phyloP scores from a whole-genome alignment of 2,888 invertebrate species.

The Gastrophysa polygoni region DNA sequence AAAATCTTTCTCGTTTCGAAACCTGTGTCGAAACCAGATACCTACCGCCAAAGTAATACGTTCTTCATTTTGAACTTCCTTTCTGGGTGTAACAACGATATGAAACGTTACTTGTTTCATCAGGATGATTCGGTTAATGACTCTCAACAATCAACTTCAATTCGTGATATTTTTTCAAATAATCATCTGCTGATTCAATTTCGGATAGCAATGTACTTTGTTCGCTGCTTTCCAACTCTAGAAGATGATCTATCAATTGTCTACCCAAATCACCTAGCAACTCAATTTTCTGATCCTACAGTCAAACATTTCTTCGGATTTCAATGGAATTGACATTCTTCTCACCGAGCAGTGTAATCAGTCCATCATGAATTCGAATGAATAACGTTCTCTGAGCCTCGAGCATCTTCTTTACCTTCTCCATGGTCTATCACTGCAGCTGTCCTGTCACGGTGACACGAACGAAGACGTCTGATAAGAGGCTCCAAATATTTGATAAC shows the following conservation, averaged over 20 bases:
- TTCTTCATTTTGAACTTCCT: conserved; percentile 2
- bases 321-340: not conserved
- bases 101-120: not conserved
- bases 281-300: not conserved
- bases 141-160: not conserved
- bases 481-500: too few species aligned
- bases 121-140: not conserved
- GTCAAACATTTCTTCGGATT: not conserved
- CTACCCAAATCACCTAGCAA: not conserved
- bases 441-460: not conserved
- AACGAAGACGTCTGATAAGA: too few species aligned
- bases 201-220: not conserved
- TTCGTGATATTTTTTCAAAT: not conserved
- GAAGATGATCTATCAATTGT: not conserved
- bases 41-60: not conserved
- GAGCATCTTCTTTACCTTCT: not conserved
- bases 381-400: not conserved
- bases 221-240: not conserved
- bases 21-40: not conserved
- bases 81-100: not conserved
- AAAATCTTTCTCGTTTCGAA: not conserved
- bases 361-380: not conserved
- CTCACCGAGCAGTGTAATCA: not conserved
- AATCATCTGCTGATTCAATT: conserved; percentile 1
- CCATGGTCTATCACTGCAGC: not conserved